Conservation (phyloP, 2,888 invertebrate species). For the Ennomos erosarius region DNA sequence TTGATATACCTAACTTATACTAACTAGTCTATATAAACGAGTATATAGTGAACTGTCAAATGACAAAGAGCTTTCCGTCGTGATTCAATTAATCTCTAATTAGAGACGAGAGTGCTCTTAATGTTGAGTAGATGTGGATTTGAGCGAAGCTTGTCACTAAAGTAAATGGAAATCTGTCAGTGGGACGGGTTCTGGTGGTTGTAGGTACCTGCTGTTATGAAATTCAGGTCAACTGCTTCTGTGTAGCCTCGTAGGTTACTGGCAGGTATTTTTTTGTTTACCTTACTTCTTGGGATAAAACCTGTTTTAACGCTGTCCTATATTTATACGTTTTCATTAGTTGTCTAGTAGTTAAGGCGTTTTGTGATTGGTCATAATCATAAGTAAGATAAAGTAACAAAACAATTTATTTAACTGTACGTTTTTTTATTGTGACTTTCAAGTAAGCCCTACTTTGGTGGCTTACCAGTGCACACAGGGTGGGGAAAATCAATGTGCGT, state of each 20-base stretch:
- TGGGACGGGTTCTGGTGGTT: slow-evolving; percentile 58
- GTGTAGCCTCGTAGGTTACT: slow-evolving; percentile 23
- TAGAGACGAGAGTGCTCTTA: slow-evolving; percentile 81
- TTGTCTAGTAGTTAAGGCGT: too few species aligned
- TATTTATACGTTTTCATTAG: not conserved
- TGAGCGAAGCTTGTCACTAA: slow-evolving; percentile 72
- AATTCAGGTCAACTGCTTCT: slow-evolving; percentile 65
- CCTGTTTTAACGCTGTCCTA: not conserved
- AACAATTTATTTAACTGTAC: too few species aligned
- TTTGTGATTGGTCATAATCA: too few species aligned
- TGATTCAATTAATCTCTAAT: slow-evolving; percentile 82
- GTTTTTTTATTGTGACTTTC: too few species aligned
- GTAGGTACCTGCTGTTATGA: slow-evolving; percentile 36
- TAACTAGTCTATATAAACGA: slow-evolving; percentile 15
- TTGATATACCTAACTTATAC: slow-evolving; percentile 16
- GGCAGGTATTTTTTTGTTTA: slow-evolving; percentile 28
- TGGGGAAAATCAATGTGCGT: too few species aligned
- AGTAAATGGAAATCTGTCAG: slow-evolving; percentile 79
- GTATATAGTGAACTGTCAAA: slow-evolving; percentile 39
- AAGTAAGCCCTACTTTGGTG: too few species aligned
- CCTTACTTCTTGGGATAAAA: slow-evolving; percentile 3
- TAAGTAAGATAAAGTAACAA: too few species aligned
- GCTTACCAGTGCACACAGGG: too few species aligned
- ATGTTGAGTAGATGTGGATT: slow-evolving; percentile 75
- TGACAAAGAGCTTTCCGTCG: slow-evolving; percentile 66